Conservation (phyloP, 1,140 invertebrate genomes). For the Wiebesia pumilae region DNA sequence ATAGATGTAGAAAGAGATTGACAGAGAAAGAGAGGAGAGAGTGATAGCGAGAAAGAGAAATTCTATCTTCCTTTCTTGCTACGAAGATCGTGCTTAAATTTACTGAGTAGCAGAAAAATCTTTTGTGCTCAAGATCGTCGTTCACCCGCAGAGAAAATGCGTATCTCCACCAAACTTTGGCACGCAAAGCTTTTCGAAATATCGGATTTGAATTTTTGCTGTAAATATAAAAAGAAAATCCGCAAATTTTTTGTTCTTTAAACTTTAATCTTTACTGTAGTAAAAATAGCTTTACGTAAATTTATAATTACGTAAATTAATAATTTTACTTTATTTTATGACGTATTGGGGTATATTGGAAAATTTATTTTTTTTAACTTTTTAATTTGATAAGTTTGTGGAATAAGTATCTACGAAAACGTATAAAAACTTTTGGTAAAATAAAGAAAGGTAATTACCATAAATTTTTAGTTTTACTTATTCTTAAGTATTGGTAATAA, state of each 20-base stretch:
- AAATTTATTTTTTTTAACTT: no score
- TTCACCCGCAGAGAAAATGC: constrained; percentile 59
- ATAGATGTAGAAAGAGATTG: not conserved
- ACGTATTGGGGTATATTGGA: no score
- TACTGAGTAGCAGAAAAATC: constrained; percentile 53
- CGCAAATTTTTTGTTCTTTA: not conserved
- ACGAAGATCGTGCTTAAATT: constrained; percentile 54
- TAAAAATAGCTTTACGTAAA: no score
- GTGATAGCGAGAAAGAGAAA: constrained; percentile 43
- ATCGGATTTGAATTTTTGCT: not conserved
- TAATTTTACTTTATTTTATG: no score
- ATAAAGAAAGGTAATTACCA: no score
- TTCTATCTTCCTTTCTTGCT: constrained; percentile 40
- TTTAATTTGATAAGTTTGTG: no score
- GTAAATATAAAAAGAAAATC: not conserved
- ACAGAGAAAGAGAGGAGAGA: not conserved
- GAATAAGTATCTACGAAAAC: no score
- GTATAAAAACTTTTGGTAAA: no score
- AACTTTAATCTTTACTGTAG: not conserved
- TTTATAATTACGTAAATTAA: no score
- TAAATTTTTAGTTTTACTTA: no score
- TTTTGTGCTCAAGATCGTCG: constrained; percentile 55
- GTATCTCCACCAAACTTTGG: constrained; percentile 49
- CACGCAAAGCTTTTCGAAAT: constrained; percentile 26
- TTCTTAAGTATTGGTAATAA: no score